Evolutionary conservation across 1,140 invertebrate genomes (phyloP).

Genomic region (Brachionus manjavacas): DNA sequence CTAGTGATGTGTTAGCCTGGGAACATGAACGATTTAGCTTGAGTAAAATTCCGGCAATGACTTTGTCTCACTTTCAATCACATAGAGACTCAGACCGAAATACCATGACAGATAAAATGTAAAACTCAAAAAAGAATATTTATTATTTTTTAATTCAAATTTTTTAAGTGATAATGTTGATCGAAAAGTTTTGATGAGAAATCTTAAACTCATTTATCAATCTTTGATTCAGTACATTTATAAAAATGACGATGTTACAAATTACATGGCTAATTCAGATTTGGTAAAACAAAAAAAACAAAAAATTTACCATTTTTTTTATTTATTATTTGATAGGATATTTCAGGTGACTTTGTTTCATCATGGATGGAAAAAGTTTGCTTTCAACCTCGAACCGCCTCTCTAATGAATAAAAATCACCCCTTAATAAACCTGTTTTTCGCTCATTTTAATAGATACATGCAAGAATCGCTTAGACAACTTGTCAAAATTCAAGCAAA

Average conservation of each 20-base stretch:
- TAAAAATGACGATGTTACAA: conserved; percentile 61
- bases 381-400: conserved; percentile 66
- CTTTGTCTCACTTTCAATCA: conserved; percentile 72
- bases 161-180: conserved; percentile 60
- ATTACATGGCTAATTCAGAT: conserved; percentile 65
- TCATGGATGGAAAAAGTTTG: conserved; percentile 71
- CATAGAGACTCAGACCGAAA: conserved; percentile 51
- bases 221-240: conserved; percentile 78
- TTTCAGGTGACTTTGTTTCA: conserved; percentile 67
- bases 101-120: conserved; percentile 58
- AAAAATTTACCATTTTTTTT: no score
- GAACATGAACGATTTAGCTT: conserved; percentile 95
- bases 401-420: conserved; percentile 66
- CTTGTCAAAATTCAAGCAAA: conserved; percentile 56
- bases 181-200: conserved; percentile 63
- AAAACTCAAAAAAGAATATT: not conserved
- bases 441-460: conserved; percentile 61
- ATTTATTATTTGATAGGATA: conserved; percentile 45
- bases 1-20: conserved; percentile 85
- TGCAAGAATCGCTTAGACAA: conserved; percentile 54
- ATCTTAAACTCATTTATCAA: conserved; percentile 74
- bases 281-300: conserved; percentile 60
- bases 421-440: conserved; percentile 66
- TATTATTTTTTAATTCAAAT: not conserved
- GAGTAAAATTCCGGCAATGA: conserved; percentile 79